phyloP scores from a whole-genome alignment of 2,888 invertebrate species.

The Alcis repandata region DNA sequence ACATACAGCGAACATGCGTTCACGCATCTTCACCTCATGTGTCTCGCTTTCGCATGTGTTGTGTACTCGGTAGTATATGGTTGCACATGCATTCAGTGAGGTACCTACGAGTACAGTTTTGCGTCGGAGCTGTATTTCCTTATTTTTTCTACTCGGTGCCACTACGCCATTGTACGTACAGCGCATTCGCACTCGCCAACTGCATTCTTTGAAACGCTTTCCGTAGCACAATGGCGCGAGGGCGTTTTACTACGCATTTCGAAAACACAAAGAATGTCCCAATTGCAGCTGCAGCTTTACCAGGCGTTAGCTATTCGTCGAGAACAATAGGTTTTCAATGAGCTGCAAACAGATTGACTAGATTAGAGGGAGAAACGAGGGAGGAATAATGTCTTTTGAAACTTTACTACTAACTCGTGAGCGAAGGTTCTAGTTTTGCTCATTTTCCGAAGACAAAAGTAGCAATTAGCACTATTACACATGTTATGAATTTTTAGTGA shows the following conservation, averaged over 20 bases:
- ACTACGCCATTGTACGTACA: constrained; percentile 26
- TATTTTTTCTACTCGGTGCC: neutral
- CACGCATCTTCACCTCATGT: too few relatives aligned
- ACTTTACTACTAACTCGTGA: too few relatives aligned
- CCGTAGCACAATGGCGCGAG: constrained; percentile 34
- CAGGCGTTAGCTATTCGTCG: constrained; percentile 6
- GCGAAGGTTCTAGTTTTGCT: too few relatives aligned
- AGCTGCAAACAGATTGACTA: constrained; percentile 1
- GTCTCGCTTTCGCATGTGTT: too few relatives aligned
- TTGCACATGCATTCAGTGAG: too few relatives aligned
- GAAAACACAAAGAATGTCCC: constrained; percentile 31
- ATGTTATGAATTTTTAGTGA: too few relatives aligned
- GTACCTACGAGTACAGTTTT: neutral
- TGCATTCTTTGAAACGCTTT: constrained; percentile 36
- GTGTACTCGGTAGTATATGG: too few relatives aligned
- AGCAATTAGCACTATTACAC: too few relatives aligned
- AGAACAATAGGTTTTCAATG: neutral
- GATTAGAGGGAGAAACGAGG: neutral
- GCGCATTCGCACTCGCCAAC: constrained; percentile 22
- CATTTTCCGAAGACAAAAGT: too few relatives aligned
- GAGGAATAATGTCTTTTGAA: neutral
- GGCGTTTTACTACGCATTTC: constrained; percentile 26
- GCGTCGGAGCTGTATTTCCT: neutral
- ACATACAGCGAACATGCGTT: too few relatives aligned
- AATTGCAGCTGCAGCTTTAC: constrained; percentile 4